phyloP scores from a whole-genome alignment of 23 tunicate species.

The Corella eumyota region DNA sequence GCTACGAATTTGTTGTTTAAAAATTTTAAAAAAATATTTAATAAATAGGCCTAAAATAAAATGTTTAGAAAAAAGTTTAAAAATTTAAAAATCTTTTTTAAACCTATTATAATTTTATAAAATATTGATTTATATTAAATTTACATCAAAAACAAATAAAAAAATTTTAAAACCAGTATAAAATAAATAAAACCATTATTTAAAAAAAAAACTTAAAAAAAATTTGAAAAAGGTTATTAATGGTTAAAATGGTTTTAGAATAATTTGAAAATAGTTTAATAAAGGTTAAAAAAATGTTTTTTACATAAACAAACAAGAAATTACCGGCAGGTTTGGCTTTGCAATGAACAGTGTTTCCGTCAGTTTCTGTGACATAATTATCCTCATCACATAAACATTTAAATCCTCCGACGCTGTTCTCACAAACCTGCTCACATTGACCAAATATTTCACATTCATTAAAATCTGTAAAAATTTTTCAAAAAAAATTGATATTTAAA shows the following conservation, averaged over 20 bases:
- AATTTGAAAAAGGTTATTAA: not conserved
- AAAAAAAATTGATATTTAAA: too few relatives aligned
- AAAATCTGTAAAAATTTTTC: conserved; percentile 50
- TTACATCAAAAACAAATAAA: too few relatives aligned
- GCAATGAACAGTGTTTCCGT: conserved; percentile 10
- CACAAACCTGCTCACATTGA: conserved; percentile 60
- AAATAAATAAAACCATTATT: too few relatives aligned
- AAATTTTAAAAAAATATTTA: too few relatives aligned
- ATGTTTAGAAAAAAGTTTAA: too few relatives aligned
- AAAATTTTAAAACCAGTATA: too few relatives aligned
- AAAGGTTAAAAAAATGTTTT: too few relatives aligned
- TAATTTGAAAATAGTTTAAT: not conserved
- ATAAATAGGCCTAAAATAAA: too few relatives aligned
- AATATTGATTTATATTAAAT: too few relatives aligned
- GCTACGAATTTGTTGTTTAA: conserved; percentile 24
- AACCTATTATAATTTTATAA: too few relatives aligned
- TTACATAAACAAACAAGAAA: too few relatives aligned
- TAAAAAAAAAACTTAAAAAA: not conserved
- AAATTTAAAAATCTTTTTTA: too few relatives aligned
- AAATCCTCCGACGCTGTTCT: conserved; percentile 40
- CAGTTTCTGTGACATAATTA: conserved; percentile 13
- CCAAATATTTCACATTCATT: conserved; percentile 70
- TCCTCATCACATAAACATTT: conserved; percentile 68
- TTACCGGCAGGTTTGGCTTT: conserved; percentile 37
- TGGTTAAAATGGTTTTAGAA: not conserved